phyloP scores from a whole-genome alignment of 1,140 invertebrate genomes.

The Drosophila tristis region DNA sequence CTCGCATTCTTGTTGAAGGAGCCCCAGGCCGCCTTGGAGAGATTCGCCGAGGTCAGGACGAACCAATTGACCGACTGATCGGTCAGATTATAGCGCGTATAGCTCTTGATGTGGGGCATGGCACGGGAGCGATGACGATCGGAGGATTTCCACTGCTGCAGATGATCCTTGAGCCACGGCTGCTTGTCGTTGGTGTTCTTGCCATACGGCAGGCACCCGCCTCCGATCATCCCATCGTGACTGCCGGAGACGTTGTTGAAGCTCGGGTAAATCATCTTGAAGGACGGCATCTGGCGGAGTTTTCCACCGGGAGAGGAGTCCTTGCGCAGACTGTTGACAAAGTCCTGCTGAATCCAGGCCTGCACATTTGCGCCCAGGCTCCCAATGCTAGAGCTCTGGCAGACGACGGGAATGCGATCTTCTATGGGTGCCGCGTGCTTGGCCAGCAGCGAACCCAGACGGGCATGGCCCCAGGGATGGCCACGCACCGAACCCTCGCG shows the following conservation, averaged over 20 bases:
- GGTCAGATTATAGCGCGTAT: constrained; percentile 90
- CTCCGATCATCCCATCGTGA: constrained; percentile 93
- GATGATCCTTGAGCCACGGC: constrained; percentile 90
- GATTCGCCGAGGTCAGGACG: constrained; percentile 95
- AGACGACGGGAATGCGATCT: constrained; percentile 85
- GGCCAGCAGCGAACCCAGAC: constrained; percentile 87
- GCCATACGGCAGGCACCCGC: constrained; percentile 95
- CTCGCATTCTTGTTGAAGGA: constrained; percentile 88
- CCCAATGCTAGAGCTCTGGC: constrained; percentile 96
- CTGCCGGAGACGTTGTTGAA: constrained; percentile 92
- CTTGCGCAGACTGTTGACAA: constrained; percentile 87
- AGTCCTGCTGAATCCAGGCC: constrained; percentile 89
- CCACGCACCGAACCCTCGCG: constrained; percentile 85
- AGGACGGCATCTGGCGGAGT: constrained; percentile 66
- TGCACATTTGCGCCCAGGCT: constrained; percentile 89
- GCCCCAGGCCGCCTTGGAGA: constrained; percentile 98
- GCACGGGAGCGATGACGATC: constrained; percentile 88
- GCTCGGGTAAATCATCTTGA: constrained; percentile 88
- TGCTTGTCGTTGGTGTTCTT: constrained; percentile 93
- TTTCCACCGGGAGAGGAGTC: constrained; percentile 80
- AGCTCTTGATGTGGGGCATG: constrained; percentile 97
- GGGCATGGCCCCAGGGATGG: constrained; percentile 89
- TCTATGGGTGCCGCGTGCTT: constrained; percentile 87
- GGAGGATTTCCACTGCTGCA: constrained; percentile 94
- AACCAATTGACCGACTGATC: constrained; percentile 91